These are phyloP conservation scores for Trachythela sp. DNA, from an alignment of 64 coral and sea anemone species.

Conservation along the genomic window DNA sequence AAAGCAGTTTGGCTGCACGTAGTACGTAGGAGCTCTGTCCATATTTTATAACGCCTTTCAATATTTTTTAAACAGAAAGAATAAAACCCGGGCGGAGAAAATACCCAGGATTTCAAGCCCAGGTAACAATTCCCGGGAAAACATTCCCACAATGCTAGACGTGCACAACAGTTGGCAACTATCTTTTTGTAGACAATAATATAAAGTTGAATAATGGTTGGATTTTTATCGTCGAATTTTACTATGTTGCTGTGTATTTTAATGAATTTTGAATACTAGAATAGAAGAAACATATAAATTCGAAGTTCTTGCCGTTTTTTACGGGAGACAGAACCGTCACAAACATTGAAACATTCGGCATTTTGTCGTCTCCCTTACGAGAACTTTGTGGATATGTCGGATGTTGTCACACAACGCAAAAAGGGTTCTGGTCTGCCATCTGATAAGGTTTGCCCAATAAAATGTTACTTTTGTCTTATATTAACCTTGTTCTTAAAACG, in stretches of 20 bases:
- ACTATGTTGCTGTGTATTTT: background rate
- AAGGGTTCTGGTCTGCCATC: slow-evolving; percentile 16
- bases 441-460: background rate
- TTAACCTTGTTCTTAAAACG: background rate
- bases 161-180: background rate
- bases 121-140: background rate
- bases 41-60: too few relatives aligned
- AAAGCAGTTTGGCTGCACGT: too few relatives aligned
- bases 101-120: background rate
- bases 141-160: slow-evolving; percentile 14
- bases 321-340: background rate
- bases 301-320: background rate
- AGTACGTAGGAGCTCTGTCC: too few relatives aligned
- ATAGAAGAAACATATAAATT: background rate
- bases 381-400: background rate
- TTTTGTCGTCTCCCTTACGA: background rate
- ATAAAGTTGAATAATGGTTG: background rate
- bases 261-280: background rate
- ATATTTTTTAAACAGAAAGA: too few relatives aligned
- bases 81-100: background rate
- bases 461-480: background rate
- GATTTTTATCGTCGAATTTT: background rate
- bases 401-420: slow-evolving; percentile 15
- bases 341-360: background rate
- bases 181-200: background rate